Conservation (phyloP, 2,888 invertebrate genomes). For the Brachyptera risi region DNA sequence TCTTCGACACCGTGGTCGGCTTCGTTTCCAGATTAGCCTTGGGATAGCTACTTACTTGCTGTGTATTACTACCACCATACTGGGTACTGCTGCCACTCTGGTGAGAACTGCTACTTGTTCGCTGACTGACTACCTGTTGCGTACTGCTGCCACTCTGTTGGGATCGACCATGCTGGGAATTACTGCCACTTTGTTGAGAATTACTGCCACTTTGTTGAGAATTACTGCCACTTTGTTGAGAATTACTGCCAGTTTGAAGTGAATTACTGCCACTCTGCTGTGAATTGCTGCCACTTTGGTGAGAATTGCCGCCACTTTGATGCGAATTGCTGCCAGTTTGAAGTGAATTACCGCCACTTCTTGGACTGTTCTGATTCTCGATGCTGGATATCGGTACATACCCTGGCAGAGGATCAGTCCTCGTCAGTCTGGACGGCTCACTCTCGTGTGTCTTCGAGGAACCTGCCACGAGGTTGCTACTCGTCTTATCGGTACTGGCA, state of each 20-base stretch:
- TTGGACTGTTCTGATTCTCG: not conserved
- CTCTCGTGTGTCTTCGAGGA: not conserved
- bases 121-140: not conserved
- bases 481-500: not conserved
- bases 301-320: not conserved
- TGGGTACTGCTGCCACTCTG: too few relatives aligned
- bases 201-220: not conserved
- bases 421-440: too few relatives aligned
- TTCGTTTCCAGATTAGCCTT: too few relatives aligned
- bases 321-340: not conserved
- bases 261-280: not conserved
- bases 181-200: not conserved
- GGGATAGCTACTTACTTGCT: too few relatives aligned
- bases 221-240: not conserved
- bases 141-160: not conserved
- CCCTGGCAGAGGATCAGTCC: not conserved
- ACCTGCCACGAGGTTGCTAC: not conserved
- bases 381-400: slow-evolving; percentile 14
- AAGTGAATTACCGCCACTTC: not conserved
- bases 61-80: too few relatives aligned
- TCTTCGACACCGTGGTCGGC: not conserved
- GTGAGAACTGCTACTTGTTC: not conserved
- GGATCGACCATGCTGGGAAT: not conserved
- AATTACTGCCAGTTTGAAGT: not conserved
- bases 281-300: not conserved